Evolutionary conservation across 2,888 invertebrate genomes (phyloP), one percentile per base, ranked within the genome.

Genomic region (Mamestra brassicae): DNA sequence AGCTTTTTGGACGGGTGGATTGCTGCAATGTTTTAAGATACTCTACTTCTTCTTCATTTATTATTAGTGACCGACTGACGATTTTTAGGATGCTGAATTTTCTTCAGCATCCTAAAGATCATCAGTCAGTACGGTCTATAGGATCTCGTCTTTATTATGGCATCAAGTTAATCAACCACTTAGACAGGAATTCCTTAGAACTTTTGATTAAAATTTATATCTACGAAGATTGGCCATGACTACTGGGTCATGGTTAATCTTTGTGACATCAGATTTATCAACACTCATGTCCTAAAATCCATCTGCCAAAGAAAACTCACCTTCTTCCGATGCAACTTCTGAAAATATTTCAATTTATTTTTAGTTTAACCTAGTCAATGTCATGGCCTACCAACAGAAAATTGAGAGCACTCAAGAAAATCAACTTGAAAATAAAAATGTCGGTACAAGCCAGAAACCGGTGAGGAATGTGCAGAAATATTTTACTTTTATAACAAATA

Each of bases 181-280:
- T 71, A 76, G n/a, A 36, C 70, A 52, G 17, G 42, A 71, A 77
- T 69, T 80, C 61, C 42, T 58, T 45, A 66, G 69, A 15, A 42
- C 36, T 72, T 81, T 83, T 79, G 58, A 81, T 81, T 79, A 69
- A 75, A 67, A 71, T 75, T 55, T 75, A 79, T 26, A 26, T 26
- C 26, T 70, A 61, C 42, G 69, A 79, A 60, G 34, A 76, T 61
- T 72, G 83, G 72, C 76, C 83, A 63, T 83, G 81, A 72, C 66
- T 61, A 42, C 10, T 78, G 36, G 83, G 71, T 67, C 83, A 81
- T 58, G 80, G 69, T 60, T 75, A 72, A 81, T 79, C 38, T 83
- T 15, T 64, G 55, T 61, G 64, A 71, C 75, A 79, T 76, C 61
- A 72, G 61, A 47, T 17, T 60, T 50, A 66, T 69, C 34, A 66